A percentile compares a stretch with the other conserved stretches of the same genome.
These are phyloP conservation scores for Hydrolagus affinis DNA, from an alignment of 2,113 vertebrate species.

Conservation along the genomic window DNA sequence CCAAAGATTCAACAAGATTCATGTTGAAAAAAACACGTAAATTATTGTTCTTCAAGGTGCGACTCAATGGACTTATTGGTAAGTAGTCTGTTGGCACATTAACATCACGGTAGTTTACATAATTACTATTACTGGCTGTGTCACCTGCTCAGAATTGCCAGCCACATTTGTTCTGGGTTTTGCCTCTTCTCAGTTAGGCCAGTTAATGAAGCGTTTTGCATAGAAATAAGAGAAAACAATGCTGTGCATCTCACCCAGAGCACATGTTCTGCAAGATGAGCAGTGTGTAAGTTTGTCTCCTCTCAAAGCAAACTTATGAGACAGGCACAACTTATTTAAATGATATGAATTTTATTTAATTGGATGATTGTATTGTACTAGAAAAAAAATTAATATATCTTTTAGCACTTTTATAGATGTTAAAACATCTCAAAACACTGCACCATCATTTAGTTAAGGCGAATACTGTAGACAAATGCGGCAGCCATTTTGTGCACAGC, in stretches of 20 bases:
- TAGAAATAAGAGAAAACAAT: background rate
- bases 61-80: background rate
- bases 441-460: too few species aligned
- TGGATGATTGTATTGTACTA: too few species aligned
- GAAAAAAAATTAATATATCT: too few species aligned
- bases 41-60: background rate
- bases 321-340: too few species aligned
- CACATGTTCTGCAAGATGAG: background rate
- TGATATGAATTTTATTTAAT: too few species aligned
- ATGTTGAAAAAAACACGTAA: background rate
- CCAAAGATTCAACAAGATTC: too few species aligned
- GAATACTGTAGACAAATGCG: too few species aligned
- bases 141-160: background rate
- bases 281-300: too few species aligned
- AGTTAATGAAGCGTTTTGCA: constrained; percentile 1
- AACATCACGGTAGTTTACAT: background rate
- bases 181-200: background rate
- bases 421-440: too few species aligned
- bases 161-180: background rate
- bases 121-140: background rate
- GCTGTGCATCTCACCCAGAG: background rate
- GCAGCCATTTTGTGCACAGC: too few species aligned
- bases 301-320: too few species aligned
- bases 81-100: background rate
- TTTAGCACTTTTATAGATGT: too few species aligned